phyloP scores from a whole-genome alignment of 2,113 vertebrate genomes.

The Otis tarda region DNA sequence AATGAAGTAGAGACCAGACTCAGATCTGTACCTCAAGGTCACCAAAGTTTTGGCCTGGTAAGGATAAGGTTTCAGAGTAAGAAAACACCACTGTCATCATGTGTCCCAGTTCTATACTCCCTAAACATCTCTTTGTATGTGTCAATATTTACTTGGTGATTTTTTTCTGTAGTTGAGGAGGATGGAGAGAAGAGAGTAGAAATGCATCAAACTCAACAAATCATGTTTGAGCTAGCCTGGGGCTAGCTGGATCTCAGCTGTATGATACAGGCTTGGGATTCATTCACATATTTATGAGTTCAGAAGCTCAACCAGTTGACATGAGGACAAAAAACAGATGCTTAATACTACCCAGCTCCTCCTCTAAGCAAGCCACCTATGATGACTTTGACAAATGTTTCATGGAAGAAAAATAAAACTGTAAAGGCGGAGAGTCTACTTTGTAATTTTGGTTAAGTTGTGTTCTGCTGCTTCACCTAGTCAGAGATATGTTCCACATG shows the following conservation, averaged over 20 bases:
- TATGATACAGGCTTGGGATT: not conserved
- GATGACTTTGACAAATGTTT: not conserved
- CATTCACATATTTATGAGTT: not conserved
- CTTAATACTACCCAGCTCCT: not conserved
- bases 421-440: not conserved
- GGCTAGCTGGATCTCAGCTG: not conserved
- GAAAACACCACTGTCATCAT: not conserved
- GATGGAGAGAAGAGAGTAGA: not conserved
- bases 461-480: not conserved
- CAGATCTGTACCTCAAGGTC: not conserved
- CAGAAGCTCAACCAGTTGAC: not conserved
- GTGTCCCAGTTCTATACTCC: not conserved
- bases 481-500: not conserved
- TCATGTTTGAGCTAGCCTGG: not conserved
- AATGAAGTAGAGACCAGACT: not conserved
- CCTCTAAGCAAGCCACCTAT: not conserved
- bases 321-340: not conserved
- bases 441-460: not conserved
- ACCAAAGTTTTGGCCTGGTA: not conserved
- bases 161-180: not conserved
- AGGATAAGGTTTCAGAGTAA: not conserved
- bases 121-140: not conserved
- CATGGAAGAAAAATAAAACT: not conserved
- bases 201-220: not conserved
- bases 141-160: conserved; percentile 13